Base-by-base conservation (phyloP, 2,113 vertebrate species). In the Ramphastos sulfuratus region DNA sequence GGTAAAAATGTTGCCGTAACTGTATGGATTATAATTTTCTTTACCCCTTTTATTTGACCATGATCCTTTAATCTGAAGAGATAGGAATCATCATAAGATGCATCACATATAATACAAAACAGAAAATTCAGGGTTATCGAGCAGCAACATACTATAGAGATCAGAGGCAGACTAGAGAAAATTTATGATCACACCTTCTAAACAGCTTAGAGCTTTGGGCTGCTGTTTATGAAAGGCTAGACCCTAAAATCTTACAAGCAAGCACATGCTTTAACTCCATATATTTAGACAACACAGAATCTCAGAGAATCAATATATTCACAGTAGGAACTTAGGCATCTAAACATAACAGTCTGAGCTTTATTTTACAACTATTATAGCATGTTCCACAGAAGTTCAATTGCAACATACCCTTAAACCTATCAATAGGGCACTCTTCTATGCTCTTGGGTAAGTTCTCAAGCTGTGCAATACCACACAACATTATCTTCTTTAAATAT, bases 31-130 rank as follows among this genome's bases (percentile, higher is more conserved):
- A 95, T 99, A 99, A 97, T 99, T 99, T 87, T 99, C 99, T 97
- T 99, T 99, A 81, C 99, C 98, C 98, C 99, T 98, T 98, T 99
- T 99, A 96, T 98, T 99, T 92, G 99, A 99, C 99, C 99, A 99
- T 5, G 99, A 99, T 60, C 99, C 99, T 98, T 99, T 99, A 96
- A 99, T 99, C 99, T 99, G 97, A 91, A 98, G 92, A 97, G 87
- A 97, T 70, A 97, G 61, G 61, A 94, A 95, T n/a, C n/a, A n/a
- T n/a, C n/a, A n/a, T 3, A 78, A 20, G 27, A 82, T 52, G 24
- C 24, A 48, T 84, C 56, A 94, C 31, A 91, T 37, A 60, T 8
- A 75, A 42, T 4, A 17, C 18, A 66, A 81, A 21, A 80, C 4
- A 37, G 35, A 74, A 78, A 87, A 74, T 60, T 31, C 59, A 73